These are phyloP conservation scores for Rhombomys opimus DNA, from an alignment of 2,113 vertebrate species.

Conservation along the genomic window DNA sequence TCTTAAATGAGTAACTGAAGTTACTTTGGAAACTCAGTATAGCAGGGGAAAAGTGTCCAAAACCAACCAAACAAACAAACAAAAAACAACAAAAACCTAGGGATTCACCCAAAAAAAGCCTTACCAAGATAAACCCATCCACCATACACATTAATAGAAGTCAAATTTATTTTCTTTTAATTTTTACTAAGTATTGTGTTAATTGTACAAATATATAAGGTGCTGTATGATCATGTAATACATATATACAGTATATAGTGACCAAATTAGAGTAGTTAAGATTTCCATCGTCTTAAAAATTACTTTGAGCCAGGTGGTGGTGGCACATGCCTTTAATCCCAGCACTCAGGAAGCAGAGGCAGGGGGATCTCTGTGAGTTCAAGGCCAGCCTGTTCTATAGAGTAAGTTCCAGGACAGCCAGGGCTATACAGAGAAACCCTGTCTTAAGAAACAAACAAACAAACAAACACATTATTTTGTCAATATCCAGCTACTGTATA, in stretches of 20 bases:
- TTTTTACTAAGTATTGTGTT: background rate
- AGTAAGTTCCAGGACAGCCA: no score
- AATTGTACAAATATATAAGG: background rate
- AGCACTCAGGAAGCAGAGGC: no score
- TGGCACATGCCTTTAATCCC: no score
- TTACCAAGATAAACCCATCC: background rate
- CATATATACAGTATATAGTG: background rate
- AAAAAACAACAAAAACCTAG: background rate
- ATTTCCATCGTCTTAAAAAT: background rate
- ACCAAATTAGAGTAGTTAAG: background rate
- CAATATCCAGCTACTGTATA: background rate
- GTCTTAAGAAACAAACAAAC: no score
- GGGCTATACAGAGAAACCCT: no score
- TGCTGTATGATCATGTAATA: background rate
- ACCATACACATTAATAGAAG: background rate
- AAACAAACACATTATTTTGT: background rate
- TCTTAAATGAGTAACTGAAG: background rate
- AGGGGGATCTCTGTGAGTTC: no score
- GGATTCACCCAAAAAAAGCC: background rate
- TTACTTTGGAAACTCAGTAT: background rate
- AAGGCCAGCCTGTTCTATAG: no score
- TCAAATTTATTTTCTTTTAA: background rate
- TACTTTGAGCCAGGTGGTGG: no score
- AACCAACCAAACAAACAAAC: background rate
- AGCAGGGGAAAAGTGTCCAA: background rate